A percentile compares a stretch with the other conserved stretches of the same genome.
Conservation (phyloP, 1,140 invertebrate genomes). For the Nylanderia fulva region DNA sequence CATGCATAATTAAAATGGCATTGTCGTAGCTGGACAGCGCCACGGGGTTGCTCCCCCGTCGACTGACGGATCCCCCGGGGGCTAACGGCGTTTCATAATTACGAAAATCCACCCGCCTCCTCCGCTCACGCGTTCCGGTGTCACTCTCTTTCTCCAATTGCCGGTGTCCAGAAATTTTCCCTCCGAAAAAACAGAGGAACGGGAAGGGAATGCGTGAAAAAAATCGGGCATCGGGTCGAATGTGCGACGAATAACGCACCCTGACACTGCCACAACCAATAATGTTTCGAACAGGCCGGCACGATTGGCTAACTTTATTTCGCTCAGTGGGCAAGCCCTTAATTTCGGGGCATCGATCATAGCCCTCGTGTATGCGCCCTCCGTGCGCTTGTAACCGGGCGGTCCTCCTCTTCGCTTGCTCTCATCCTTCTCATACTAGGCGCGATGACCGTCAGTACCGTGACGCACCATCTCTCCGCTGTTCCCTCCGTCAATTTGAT, state of each 20-base stretch:
- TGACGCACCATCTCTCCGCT: slow-evolving; percentile 38
- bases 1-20: slow-evolving; percentile 86
- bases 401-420: slow-evolving; percentile 45
- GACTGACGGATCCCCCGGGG: slow-evolving; percentile 80
- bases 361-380: slow-evolving; percentile 68
- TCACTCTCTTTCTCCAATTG: slow-evolving; percentile 68
- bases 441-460: slow-evolving; percentile 63
- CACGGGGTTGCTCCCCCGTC: slow-evolving; percentile 75
- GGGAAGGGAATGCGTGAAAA: slow-evolving; percentile 60
- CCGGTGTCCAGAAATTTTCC: slow-evolving; percentile 28
- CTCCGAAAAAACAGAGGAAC: slow-evolving; percentile 48
- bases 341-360: slow-evolving; percentile 81
- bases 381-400: slow-evolving; percentile 32
- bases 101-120: slow-evolving; percentile 75
- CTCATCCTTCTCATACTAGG: slow-evolving; percentile 37
- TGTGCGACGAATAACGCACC: slow-evolving; percentile 61
- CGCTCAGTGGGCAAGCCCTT: slow-evolving; percentile 76
- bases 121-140: slow-evolving; percentile 25
- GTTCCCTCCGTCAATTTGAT: slow-evolving; percentile 75
- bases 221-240: slow-evolving; percentile 75
- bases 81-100: slow-evolving; percentile 81
- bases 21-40: slow-evolving; percentile 78
- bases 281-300: slow-evolving; percentile 70
- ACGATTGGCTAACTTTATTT: slow-evolving; percentile 82
- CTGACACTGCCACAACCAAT: slow-evolving; percentile 72